Base-by-base conservation (phyloP, 2,797 vertebrate species). In the Anabas testudineus region DNA sequence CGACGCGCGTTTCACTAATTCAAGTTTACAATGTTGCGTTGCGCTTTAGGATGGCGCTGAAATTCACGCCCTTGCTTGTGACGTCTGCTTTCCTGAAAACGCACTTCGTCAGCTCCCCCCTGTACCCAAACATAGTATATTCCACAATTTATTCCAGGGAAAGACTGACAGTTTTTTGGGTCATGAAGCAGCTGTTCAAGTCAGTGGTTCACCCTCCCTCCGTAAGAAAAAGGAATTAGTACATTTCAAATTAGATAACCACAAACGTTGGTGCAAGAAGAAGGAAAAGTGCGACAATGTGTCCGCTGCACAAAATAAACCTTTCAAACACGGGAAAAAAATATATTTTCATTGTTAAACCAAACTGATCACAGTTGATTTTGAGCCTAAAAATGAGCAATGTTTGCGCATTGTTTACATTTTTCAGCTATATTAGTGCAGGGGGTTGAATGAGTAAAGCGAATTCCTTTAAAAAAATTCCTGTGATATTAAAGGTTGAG, bases 161-260 rank as follows among this genome's bases (percentile, higher is more conserved):
- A 95, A 96, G 95, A 95, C 95, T 95, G 95, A 95, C 95, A 95
- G 95, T 95, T 96, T 96, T 95, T 95, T 95, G 95, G 95, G 95
- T 96, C 95, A 96, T 95, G 94, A 95, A 95, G 95, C 95, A 95
- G 95, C 95, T 95, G 94, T 95, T 95, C 89, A 93, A 94, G 93
- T 93, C 93, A 93, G 87, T 84, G 91, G 91, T 77, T 88, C 78
- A 66, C 53, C 90, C 92, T 90, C 94, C 94, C 94, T 91, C 94
- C 89, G 93, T 90, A 91, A 92, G 92, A 93, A 94, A 94, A 93
- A 92, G 92, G 92, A 95, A 95, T 95, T 94, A 95, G 94, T 94
- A 94, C 92, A 93, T 95, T 94, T 95, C 92, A 94, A 95, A 95
- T 95, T 94, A 95, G 93, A 95, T 94, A 95, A 95, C 93, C 93